phyloP scores from a whole-genome alignment of 1,140 invertebrate species.

The Carposina sasakii region DNA sequence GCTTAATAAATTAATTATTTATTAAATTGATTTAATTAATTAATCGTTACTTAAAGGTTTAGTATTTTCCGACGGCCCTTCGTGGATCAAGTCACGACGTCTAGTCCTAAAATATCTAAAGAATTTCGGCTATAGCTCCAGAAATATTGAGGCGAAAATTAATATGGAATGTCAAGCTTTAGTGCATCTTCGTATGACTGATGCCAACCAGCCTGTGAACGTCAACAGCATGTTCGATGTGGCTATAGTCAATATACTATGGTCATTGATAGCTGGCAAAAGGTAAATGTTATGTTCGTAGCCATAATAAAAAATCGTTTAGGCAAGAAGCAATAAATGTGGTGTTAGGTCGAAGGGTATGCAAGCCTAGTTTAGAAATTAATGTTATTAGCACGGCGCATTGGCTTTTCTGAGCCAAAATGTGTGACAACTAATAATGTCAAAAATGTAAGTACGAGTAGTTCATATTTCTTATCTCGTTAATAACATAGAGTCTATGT shows the following conservation, averaged over 20 bases:
- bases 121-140: slow-evolving; percentile 76
- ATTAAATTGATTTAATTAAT: too few relatives aligned
- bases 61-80: slow-evolving; percentile 76
- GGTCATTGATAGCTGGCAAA: slow-evolving; percentile 79
- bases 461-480: too few relatives aligned
- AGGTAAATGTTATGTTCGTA: slow-evolving; percentile 42
- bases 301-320: too few relatives aligned
- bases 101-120: slow-evolving; percentile 76
- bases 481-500: too few relatives aligned
- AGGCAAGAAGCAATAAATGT: too few relatives aligned
- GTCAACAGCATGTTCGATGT: slow-evolving; percentile 75
- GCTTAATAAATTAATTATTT: too few relatives aligned
- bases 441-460: too few relatives aligned
- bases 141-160: slow-evolving; percentile 75
- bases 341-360: too few relatives aligned
- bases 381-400: too few relatives aligned
- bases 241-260: slow-evolving; percentile 80
- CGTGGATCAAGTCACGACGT: slow-evolving; percentile 75
- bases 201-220: slow-evolving; percentile 39
- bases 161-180: slow-evolving; percentile 74
- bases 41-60: slow-evolving; percentile 76
- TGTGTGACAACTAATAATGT: too few relatives aligned
- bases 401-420: too few relatives aligned
- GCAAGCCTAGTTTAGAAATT: too few relatives aligned
- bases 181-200: slow-evolving; percentile 44